A percentile compares a stretch with the other conserved stretches of the same genome.
Evolutionary conservation across 2,888 invertebrate genomes (phyloP).

Genomic region (Drosophila eohydei): DNA sequence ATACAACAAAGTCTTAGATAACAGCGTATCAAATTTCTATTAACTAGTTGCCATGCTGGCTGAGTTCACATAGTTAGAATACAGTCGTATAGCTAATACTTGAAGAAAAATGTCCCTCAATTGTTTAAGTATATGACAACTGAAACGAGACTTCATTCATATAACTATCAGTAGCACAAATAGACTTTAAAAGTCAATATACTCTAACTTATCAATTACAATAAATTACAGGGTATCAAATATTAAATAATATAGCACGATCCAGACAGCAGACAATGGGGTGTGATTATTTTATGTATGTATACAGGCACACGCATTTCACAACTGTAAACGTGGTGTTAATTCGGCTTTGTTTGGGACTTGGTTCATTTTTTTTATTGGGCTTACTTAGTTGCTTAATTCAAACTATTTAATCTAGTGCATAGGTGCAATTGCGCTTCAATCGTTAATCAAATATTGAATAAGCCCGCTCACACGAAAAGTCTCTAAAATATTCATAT

Average conservation of each 20-base stretch:
- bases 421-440: conserved; percentile 75
- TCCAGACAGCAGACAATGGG: conserved; percentile 29
- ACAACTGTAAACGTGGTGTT: conserved; percentile 57
- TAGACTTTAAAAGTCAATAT: background rate
- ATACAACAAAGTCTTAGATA: background rate
- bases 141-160: background rate
- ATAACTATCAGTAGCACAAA: background rate
- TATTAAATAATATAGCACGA: conserved; percentile 60
- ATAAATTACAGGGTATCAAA: background rate
- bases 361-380: background rate
- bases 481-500: conserved; percentile 20
- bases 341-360: conserved; percentile 59
- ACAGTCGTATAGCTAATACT: background rate
- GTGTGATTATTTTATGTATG: conserved; percentile 22
- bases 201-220: background rate
- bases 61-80: background rate
- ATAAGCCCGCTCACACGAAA: background rate
- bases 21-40: background rate
- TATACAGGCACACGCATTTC: conserved; percentile 31
- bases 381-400: conserved; percentile 24
- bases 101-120: no score
- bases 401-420: conserved; percentile 34
- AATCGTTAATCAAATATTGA: conserved; percentile 19
- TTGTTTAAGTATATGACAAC: no score
- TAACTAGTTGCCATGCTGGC: background rate